phyloP scores from a whole-genome alignment of 1,140 invertebrate species.

The Drosophila ogumai region DNA sequence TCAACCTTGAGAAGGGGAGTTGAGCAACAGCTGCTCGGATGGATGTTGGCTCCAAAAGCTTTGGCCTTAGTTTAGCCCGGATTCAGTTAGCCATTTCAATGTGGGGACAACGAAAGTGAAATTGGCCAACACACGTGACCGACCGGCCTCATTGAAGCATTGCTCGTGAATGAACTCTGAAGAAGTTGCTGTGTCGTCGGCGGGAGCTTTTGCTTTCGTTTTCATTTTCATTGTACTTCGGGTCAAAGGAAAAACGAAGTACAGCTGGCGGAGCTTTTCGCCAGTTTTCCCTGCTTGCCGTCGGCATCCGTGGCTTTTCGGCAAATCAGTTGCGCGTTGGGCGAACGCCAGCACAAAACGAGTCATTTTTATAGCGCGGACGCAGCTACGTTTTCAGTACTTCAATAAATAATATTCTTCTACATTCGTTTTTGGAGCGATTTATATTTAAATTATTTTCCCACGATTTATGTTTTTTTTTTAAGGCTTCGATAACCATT shows the following conservation, averaged over 20 bases:
- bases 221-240: conserved; percentile 36
- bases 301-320: conserved; percentile 36
- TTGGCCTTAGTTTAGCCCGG: conserved; percentile 43
- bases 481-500: not conserved
- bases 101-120: conserved; percentile 43
- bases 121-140: conserved; percentile 53
- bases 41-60: conserved; percentile 22
- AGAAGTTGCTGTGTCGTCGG: conserved; percentile 18
- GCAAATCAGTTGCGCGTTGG: conserved; percentile 72
- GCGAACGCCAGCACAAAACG: conserved; percentile 64
- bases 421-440: conserved; percentile 3
- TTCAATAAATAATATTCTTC: conserved; percentile 11
- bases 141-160: conserved; percentile 38
- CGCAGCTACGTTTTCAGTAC: conserved; percentile 15
- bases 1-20: conserved; percentile 12
- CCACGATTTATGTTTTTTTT: not conserved
- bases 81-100: conserved; percentile 21
- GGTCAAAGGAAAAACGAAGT: conserved; percentile 53
- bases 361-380: conserved; percentile 39
- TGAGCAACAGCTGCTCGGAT: conserved; percentile 45
- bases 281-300: conserved; percentile 18
- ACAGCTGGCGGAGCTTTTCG: conserved; percentile 47
- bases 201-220: conserved; percentile 62
- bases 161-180: conserved; percentile 63
- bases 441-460: not conserved